Evolutionary conservation across 2,797 vertebrate species (phyloP).

Genomic region (Pangasius sanitwongsei): DNA sequence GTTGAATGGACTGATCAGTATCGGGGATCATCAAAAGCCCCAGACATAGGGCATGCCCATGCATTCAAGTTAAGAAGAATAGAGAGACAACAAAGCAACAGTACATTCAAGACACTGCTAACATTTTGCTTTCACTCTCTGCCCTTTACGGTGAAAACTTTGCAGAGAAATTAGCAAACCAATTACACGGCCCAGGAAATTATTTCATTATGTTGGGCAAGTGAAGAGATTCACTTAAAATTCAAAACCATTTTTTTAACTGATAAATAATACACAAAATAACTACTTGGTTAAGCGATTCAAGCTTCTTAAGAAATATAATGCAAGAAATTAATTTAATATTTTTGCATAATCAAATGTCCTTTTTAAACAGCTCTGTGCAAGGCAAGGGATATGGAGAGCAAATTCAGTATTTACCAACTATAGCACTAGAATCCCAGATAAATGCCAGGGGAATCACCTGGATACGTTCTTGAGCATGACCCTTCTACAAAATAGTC

Average conservation of each 20-base stretch:
- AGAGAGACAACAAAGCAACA: slow-evolving; percentile 14
- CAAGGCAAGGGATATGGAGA: neutral
- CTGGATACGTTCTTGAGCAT: too few relatives aligned
- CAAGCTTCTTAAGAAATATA: neutral
- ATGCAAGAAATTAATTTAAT: neutral
- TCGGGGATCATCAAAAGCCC: neutral
- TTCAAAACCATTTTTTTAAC: neutral
- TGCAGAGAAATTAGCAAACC: neutral
- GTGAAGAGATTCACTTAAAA: neutral
- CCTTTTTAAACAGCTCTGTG: neutral
- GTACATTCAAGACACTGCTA: neutral
- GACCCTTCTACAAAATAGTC: neutral
- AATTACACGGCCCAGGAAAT: neutral
- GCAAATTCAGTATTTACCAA: neutral
- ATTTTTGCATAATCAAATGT: neutral
- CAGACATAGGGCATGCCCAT: slow-evolving; percentile 8
- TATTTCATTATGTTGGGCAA: neutral
- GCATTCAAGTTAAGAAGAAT: neutral
- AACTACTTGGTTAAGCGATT: neutral
- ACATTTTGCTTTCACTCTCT: neutral
- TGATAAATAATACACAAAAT: neutral
- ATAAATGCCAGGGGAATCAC: neutral
- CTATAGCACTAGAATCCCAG: neutral
- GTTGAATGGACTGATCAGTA: slow-evolving; percentile 1
- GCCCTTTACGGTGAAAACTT: neutral